Evolutionary conservation across 1,140 invertebrate genomes (phyloP), one percentile per base, ranked within the genome.

Genomic region (Drosophila littoralis): DNA sequence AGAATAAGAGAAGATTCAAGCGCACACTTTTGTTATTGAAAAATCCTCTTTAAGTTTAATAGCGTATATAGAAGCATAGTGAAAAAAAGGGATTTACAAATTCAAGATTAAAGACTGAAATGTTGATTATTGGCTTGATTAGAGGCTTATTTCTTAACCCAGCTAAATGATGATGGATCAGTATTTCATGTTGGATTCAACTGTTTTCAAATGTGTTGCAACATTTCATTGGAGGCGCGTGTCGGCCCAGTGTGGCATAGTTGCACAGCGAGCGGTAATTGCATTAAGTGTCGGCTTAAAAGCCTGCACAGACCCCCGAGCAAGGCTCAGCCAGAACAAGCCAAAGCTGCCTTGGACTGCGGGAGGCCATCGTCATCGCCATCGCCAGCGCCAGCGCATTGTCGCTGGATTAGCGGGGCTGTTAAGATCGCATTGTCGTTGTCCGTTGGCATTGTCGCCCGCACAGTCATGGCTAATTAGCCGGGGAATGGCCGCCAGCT

Each of bases 201-300:
- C 13, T 38, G n/a, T 10, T 40, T 8, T 43, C n/a, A 10, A 13
- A 28, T 45, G 12, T 64, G 48, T 13, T 40, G 0, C n/a, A 33
- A 22, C 54, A 22, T 55, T 64, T 43, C 36, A 4, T 10, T 15
- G 15, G 17, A 9, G 13, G 17, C 7, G 10, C 2, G 22, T 22
- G 22, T 40, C 9, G 33, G 6, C 5, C 38, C 17, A 43, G 33
- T 74, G 69, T 63, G 28, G 33, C 58, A 73, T 76, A 51, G 75
- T 46, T 77, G 58, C 66, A 75, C 72, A 72, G 76, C 50, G 28
- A 64, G 68, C 77, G 85, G 84, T 89, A 89, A 89, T 89, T 89
- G 84, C 85, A 89, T 89, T 89, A 89, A 89, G 86, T 90, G 85
- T 78, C 65, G 75, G 84, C 85, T 89, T 89, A 90, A 89, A 90